Conservation (phyloP, 1,140 invertebrate genomes). For the Drosophila ambigua region DNA sequence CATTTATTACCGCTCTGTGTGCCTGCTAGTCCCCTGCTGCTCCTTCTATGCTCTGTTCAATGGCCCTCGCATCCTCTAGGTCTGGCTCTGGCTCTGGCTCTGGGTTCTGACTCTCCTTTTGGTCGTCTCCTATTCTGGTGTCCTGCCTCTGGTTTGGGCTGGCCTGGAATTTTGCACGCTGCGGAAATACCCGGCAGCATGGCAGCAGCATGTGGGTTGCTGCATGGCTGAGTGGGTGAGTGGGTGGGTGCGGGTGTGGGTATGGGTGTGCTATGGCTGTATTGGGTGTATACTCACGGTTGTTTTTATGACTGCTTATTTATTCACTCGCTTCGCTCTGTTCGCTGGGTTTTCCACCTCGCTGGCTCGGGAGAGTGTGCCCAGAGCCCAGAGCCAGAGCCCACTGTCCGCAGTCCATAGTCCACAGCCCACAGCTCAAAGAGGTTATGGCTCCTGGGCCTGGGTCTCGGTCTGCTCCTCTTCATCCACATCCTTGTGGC, state of each 20-base stretch:
- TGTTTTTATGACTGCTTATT: conserved; percentile 80
- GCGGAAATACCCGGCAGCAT: conserved; percentile 44
- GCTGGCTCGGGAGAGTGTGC: conserved; percentile 34
- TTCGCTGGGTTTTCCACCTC: conserved; percentile 75
- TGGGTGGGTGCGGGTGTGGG: conserved; percentile 12
- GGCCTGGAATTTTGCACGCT: conserved; percentile 58
- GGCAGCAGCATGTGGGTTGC: conserved; percentile 57
- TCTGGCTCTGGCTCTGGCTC: no score
- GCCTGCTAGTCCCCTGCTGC: conserved; percentile 11
- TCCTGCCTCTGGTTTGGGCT: conserved; percentile 4
- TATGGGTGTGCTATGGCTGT: conserved; percentile 14
- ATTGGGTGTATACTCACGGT: conserved; percentile 26
- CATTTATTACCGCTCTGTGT: conserved; percentile 43
- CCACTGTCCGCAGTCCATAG: conserved; percentile 3
- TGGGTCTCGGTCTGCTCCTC: background rate
- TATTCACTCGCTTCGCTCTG: conserved; percentile 72
- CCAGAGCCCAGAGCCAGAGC: conserved; percentile 9
- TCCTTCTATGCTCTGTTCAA: background rate
- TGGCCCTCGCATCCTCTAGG: conserved; percentile 14
- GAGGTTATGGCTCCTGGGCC: no score
- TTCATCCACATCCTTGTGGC: conserved; percentile 15
- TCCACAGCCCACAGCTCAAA: conserved; percentile 1
- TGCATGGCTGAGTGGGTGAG: conserved; percentile 19
- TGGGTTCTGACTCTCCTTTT: no score
- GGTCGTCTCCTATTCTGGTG: no score